Evolutionary conservation across 2,797 vertebrate species (phyloP), one percentile per base, ranked within the genome.

Genomic region (Periparus ater): DNA sequence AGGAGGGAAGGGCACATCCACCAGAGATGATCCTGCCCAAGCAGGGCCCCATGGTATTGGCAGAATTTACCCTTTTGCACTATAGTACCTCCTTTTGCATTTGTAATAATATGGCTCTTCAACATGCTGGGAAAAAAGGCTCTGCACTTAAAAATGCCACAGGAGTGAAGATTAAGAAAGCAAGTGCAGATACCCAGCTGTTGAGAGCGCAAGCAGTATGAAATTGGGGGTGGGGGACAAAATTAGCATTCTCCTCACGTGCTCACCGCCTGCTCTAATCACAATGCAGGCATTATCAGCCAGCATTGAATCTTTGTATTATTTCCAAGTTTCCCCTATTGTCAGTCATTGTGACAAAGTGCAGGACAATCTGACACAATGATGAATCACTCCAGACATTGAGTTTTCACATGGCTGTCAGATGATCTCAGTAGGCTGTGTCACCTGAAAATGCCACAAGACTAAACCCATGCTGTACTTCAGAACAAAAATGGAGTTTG

Each of bases 351-450:
- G 98, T 98, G 98, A 98, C 97, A 98, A 98, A 98, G 98, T 98
- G 98, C 98, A 98, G 98, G 99, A 98, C 98, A 98, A 98, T 98
- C 98, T 98, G 98, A 98, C 98, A 99, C 98, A 98, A 99, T 99
- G 99, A 99, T 99, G 98, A 99, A 99, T 99, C 98, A 98, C 99
- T 99, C 97, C 97, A 98, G 98, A 99, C 98, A 98, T 95, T 98
- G 98, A 98, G 98, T 98, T 98, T 97, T 98, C 98, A 98, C 98
- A 97, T 97, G 97, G 97, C 98, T 99, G 98, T 99, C 97, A 98
- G 98, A 97, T 97, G 97, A 98, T 98, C 98, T 98, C 98, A 96
- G 97, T 97, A 97, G 96, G 98, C 98, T 98, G 97, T 98, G 98
- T 98, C 97, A 97, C 98, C 98, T 98, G 98, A 98, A 98, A 98